phyloP scores from a whole-genome alignment of 2,888 invertebrate genomes.

The Chaitophorus viminalis region DNA sequence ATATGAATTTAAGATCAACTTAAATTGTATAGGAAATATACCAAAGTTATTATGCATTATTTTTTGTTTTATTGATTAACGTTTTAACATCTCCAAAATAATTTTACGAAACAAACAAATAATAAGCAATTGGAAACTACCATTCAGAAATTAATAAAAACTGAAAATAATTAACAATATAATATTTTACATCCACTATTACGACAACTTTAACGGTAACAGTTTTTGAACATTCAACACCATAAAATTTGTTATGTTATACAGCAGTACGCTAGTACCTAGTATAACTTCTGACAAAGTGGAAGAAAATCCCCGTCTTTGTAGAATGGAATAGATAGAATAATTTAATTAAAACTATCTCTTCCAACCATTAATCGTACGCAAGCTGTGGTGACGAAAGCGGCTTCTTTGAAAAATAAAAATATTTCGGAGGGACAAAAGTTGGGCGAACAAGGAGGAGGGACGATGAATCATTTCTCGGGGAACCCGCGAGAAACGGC shows the following conservation, averaged over 20 bases:
- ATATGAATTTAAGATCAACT: too few species aligned
- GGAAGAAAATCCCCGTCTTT: conserved; percentile 18
- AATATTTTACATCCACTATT: conserved; percentile 3
- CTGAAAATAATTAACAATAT: neutral
- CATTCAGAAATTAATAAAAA: neutral
- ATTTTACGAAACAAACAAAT: neutral
- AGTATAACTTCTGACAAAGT: conserved; percentile 44
- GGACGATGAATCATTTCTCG: conserved; percentile 51
- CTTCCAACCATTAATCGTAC: conserved; percentile 48
- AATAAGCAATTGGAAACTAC: neutral
- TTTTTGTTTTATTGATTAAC: neutral
- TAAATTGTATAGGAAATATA: neutral
- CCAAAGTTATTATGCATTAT: neutral
- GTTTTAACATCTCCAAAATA: neutral
- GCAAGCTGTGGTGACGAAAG: conserved; percentile 3
- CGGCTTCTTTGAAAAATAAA: conserved; percentile 17
- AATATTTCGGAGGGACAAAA: conserved; percentile 45
- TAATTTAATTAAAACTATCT: conserved; percentile 60
- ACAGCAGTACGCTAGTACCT: too few species aligned
- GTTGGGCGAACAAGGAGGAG: neutral
- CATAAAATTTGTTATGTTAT: conserved; percentile 3
- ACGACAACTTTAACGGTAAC: neutral
- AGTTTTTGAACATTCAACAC: neutral
- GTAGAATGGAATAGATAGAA: neutral
- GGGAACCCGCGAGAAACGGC: conserved; percentile 12